Evolutionary conservation across 2,888 invertebrate genomes (phyloP), one percentile per base, ranked within the genome.

Genomic region (Cryptophagus acutangulus): DNA sequence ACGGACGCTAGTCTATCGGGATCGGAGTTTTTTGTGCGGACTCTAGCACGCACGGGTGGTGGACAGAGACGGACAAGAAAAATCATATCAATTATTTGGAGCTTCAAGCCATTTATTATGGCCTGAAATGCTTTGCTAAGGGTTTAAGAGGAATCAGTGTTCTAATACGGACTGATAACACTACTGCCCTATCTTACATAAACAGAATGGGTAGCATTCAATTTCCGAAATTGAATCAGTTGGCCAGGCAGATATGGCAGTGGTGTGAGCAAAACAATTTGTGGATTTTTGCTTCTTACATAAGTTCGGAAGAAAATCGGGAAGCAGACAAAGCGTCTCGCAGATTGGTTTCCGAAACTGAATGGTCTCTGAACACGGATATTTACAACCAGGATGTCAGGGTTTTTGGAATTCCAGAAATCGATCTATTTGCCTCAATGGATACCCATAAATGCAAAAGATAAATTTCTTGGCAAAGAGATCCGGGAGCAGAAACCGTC

Each of bases 371-470:
- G 10, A n/a, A 17, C 8, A 6, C 12, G 9, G 8, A 4, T 10
- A 28, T 20, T 6, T 46, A 43, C 33, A 25, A 35, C 14, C 2
- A 35, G 16, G 46, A 43, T n/a, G 13, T 30, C 10, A 17, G 12
- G 3, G 8, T 5, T 3, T 44, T 49, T 25, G 47, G 49, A 5
- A 18, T 30, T 15, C 48, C 48, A 13, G 44, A 48, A 2, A 49
- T 51, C n/a, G 54, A 59, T 31, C 34, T 56, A 5, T 57, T 58
- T 42, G 54, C 58, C 57, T 40, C 17, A n/a, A n/a, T n/a, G 37
- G 13, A 58, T 58, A 41, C 58, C n/a, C n/a, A n/a, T n/a, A n/a
- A n/a, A n/a, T n/a, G n/a, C n/a, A n/a, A n/a, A n/a, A n/a, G n/a
- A n/a, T n/a, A n/a, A 38, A 26, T 46, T 15, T 47, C 51, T 10